Base-by-base conservation (phyloP, 2,888 invertebrate genomes). In the Saturnia pavonia region DNA sequence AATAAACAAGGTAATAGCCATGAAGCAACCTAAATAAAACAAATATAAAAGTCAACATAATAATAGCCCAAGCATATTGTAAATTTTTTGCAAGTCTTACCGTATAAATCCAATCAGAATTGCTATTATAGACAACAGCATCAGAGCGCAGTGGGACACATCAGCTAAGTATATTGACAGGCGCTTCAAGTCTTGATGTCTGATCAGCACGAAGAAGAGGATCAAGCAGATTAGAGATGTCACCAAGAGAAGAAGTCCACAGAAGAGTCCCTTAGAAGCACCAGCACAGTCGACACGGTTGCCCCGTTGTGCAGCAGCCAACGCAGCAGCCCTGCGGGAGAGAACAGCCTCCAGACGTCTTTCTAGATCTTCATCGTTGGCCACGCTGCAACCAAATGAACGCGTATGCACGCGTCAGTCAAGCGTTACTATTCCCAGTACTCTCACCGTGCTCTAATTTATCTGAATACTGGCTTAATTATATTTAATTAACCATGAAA, bases 261-360 rank as follows among this genome's bases (percentile, higher is more conserved):
- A 97, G 95, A 98, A 98, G 70, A 98, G 95, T 78, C 98, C 98
- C 88, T 98, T 98, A 84, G 98, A 98, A 43, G 99, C 98, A 42
- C 99, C 98, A 57, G 98, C 97, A 88, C 99, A 99, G 93, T 99
- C 99, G 72, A 99, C 97, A 69, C 97, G 96, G 77, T 97, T 97
- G 77, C 97, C 96, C 73, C 96, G 96, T 83, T 96, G 96, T 77
- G 97, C 97, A 78, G 97, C 97, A 70, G 97, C 97, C 90, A 97
- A 94, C 70, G 97, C 97, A 73, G 97, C 97, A 73, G 97, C 97
- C 85, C 97, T 95, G 85, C 97, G 96, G 74, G 97, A 97, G 77
- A 97, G 93, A 97, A 97, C 97, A 82, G 97, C 97, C 89, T 97
- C 97, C 87, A 97, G 94, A 85, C 97, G 96, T 90, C 97, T 97